Conservation (phyloP, 2,113 vertebrate species). For the Sapajus apella region DNA sequence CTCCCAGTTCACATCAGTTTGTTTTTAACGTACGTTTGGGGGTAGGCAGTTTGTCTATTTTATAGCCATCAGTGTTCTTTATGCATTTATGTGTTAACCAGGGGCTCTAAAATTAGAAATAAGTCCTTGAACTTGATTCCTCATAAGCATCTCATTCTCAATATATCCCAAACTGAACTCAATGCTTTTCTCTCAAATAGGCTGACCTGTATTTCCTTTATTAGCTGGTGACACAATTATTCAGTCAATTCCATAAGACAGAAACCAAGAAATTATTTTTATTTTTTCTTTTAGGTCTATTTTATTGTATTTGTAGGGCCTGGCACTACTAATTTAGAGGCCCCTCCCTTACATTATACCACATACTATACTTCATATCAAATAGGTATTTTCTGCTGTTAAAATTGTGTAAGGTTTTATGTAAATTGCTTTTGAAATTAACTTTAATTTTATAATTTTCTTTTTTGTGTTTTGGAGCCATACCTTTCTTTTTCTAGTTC, state of each 20-base stretch:
- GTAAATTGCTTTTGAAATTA: constrained; percentile 26
- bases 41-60: neutral
- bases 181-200: neutral
- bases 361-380: neutral
- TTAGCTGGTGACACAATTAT: neutral
- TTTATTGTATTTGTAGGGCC: neutral
- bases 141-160: neutral
- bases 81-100: neutral
- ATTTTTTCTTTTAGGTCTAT: neutral
- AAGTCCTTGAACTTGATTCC: neutral
- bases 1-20: neutral
- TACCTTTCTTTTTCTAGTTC: neutral
- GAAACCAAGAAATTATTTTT: neutral
- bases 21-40: neutral
- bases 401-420: neutral
- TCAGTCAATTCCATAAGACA: neutral
- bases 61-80: neutral
- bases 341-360: neutral
- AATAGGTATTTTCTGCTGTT: neutral
- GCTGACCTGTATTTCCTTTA: neutral
- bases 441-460: neutral
- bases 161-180: neutral
- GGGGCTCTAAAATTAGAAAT: neutral
- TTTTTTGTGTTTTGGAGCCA: neutral
- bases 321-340: neutral